phyloP scores from a whole-genome alignment of 2,113 vertebrate genomes.

The Elephantulus edwardii region DNA sequence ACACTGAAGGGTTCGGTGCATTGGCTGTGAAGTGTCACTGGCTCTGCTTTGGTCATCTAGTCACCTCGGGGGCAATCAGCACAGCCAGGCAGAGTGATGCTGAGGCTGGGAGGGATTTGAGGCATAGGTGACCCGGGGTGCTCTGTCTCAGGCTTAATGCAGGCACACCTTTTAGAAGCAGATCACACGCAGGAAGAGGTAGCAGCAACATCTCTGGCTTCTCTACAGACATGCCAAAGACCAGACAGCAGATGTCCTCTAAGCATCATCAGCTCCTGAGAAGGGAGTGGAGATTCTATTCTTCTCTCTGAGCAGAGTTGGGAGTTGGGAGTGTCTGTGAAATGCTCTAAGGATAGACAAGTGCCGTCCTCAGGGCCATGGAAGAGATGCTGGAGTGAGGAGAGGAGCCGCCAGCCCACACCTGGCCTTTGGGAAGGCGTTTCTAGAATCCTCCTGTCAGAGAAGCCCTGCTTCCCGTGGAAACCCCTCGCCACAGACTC shows the following conservation, averaged over 20 bases:
- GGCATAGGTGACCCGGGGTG: background rate
- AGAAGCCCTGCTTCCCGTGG: background rate
- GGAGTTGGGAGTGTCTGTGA: background rate
- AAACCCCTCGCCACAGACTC: background rate
- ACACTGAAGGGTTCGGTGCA: no score
- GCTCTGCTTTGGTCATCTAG: background rate
- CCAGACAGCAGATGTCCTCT: accelerated
- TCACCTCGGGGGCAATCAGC: background rate
- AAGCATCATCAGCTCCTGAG: accelerated
- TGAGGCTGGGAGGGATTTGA: background rate
- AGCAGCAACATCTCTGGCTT: background rate
- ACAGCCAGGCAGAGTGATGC: background rate
- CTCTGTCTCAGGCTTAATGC: background rate
- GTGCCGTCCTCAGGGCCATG: background rate
- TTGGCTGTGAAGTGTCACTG: accelerated
- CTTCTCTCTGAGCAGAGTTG: background rate
- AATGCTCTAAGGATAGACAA: background rate
- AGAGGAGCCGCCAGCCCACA: background rate
- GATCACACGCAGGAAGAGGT: background rate
- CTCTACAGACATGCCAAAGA: no score
- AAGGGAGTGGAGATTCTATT: background rate
- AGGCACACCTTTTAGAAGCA: background rate
- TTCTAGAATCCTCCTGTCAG: background rate
- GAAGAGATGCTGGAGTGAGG: background rate
- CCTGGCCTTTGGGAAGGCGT: no score